Evolutionary conservation across 2,113 vertebrate genomes (phyloP), one percentile per base, ranked within the genome.

Genomic region (Nicator chloris): DNA sequence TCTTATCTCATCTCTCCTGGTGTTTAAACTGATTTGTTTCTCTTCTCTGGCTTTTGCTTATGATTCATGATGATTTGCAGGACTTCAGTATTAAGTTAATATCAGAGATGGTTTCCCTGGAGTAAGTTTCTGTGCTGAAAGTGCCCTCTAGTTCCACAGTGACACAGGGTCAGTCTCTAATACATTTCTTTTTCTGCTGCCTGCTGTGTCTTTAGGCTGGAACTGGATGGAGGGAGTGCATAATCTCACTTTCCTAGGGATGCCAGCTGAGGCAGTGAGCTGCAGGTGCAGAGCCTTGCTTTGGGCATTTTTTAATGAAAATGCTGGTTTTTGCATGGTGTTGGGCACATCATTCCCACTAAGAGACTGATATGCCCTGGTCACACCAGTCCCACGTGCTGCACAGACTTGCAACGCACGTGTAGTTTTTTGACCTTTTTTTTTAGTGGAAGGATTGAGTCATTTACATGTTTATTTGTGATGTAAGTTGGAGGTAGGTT

Each of bases 71-170:
- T 50, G n/a, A 42, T 88, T 83, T 95, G 49, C 63, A 69, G 31
- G 30, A 44, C 17, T 69, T 44, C 37, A 53, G 8, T 44, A 24
- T 68, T 18, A 47, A 14, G 13, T 8, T 50, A 22, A 1, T 70
- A 54, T 10, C 5, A 31, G 86, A 53, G 37, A 6, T 64, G 28
- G 24, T 40, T 79, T 91, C 60, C 33, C 37, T 64, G 53, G 15
- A 56, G 3, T 42, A n/a, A 37, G 15, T 53, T 78, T 54, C 53
- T 72, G 22, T 78, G 24, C 75, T 61, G 54, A 9, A 65, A 31
- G 49, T 39, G 17, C 35, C 31, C 26, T 0, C 0, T 18, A 49
- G 39, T 30, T 63, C 22, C 3, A 2, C 68, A 56, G 40, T 31
- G 57, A 37, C 35, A 31, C 22, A 24, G 15, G 31, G 7, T 54